These are phyloP conservation scores for Leontopithecus rosalia DNA, from an alignment of 2,797 vertebrate species.

Conservation along the genomic window DNA sequence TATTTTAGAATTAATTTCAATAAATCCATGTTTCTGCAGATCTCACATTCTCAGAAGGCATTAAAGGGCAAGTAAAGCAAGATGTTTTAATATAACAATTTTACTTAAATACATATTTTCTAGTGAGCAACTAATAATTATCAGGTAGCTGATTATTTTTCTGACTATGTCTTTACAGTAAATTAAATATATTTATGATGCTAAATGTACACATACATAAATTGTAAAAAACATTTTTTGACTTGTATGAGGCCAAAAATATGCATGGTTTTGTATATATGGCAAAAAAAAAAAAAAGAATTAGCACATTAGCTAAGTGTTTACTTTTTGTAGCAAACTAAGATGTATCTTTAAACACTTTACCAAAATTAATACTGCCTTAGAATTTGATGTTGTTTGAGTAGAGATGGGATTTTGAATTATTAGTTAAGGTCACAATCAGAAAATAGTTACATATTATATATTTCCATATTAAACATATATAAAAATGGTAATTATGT, in stretches of 20 bases:
- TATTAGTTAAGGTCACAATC: neutral
- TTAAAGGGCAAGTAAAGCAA: neutral
- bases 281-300: neutral
- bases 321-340: neutral
- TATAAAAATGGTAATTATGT: neutral
- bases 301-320: neutral
- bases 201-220: neutral
- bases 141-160: neutral
- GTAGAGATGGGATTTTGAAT: neutral
- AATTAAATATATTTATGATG: neutral
- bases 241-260: neutral
- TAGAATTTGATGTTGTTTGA: neutral
- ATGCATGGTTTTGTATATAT: neutral
- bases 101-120: neutral
- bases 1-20: neutral
- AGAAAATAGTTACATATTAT: neutral
- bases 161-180: neutral
- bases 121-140: neutral
- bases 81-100: neutral
- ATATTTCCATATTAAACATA: neutral
- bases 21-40: neutral
- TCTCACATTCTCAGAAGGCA: neutral
- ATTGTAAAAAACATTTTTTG: neutral
- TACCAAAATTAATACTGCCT: neutral
- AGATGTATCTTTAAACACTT: neutral